Percentiles rank a stretch among this genome's conserved stretches.
These are phyloP conservation scores for Anadara kagoshimensis DNA, from an alignment of 1,140 invertebrate genomes.

Conservation along the genomic window DNA sequence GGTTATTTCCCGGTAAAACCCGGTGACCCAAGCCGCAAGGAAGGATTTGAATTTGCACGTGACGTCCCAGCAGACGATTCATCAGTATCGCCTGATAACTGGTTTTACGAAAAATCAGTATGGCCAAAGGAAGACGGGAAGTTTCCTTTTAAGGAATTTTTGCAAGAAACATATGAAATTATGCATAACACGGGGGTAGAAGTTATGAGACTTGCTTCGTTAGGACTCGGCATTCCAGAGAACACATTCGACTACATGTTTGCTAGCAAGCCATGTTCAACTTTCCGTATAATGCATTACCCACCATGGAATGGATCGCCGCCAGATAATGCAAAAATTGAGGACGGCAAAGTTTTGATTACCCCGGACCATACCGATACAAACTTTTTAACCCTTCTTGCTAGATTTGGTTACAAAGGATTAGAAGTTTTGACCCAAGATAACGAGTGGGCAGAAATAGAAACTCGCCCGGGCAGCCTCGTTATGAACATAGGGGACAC, in stretches of 20 bases:
- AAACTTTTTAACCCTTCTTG: slow-evolving; percentile 45
- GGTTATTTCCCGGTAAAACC: slow-evolving; percentile 52
- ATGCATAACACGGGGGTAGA: slow-evolving; percentile 37
- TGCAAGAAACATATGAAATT: slow-evolving; percentile 33
- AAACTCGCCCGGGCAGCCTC: slow-evolving; percentile 36
- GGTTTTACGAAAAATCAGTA: slow-evolving; percentile 50
- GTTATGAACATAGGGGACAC: slow-evolving; percentile 50
- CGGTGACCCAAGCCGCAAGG: slow-evolving; percentile 46
- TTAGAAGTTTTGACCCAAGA: slow-evolving; percentile 39
- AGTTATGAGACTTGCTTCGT: slow-evolving; percentile 40
- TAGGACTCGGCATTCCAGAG: slow-evolving; percentile 50
- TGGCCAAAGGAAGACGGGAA: slow-evolving; percentile 51
- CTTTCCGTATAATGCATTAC: slow-evolving; percentile 56
- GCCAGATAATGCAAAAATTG: slow-evolving; percentile 32
- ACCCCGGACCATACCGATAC: slow-evolving; percentile 51
- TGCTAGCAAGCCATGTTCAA: slow-evolving; percentile 47
- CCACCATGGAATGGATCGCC: slow-evolving; percentile 41
- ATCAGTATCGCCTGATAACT: slow-evolving; percentile 36
- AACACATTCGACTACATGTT: slow-evolving; percentile 52
- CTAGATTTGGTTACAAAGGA: slow-evolving; percentile 36
- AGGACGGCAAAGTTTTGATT: slow-evolving; percentile 45
- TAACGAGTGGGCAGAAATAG: slow-evolving; percentile 35
- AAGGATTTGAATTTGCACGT: slow-evolving; percentile 53
- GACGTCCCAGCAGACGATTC: slow-evolving; percentile 38
- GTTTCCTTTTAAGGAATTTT: slow-evolving; percentile 44